Conservation (phyloP, 2,888 invertebrate genomes). For the Drosophila mulleri region DNA sequence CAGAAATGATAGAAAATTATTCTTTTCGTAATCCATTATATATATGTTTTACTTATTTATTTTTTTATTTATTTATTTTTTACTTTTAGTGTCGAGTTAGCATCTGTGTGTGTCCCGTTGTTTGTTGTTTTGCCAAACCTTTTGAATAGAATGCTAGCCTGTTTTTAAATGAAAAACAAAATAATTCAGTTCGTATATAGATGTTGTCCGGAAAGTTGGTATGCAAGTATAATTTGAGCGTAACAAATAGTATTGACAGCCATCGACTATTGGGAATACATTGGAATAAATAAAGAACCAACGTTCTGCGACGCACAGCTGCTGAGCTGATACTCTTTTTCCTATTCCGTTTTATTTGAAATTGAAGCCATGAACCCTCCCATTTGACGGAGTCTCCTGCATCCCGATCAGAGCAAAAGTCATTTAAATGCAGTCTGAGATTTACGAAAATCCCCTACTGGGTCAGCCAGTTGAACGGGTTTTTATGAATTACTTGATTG, state of each 20-base stretch:
- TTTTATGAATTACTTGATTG: neutral
- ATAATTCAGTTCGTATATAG: conserved; percentile 12
- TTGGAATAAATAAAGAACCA: conserved; percentile 5
- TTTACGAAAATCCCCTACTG: neutral
- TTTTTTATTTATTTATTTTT: neutral
- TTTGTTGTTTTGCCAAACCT: neutral
- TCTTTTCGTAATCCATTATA: conserved; percentile 1
- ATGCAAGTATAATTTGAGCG: conserved; percentile 6
- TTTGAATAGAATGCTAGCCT: neutral
- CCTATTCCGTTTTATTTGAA: neutral
- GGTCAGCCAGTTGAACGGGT: neutral
- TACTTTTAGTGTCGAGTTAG: neutral
- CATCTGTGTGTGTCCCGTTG: neutral
- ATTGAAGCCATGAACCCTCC: neutral
- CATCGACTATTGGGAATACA: conserved; percentile 2
- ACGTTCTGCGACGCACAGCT: neutral
- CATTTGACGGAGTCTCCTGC: neutral
- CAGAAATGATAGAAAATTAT: neutral
- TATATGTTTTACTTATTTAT: no score
- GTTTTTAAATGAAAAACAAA: conserved; percentile 11
- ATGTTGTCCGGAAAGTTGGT: conserved; percentile 1
- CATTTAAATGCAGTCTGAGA: neutral
- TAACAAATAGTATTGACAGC: neutral
- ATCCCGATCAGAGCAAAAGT: no score
- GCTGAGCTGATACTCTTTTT: conserved; percentile 3